Base-by-base conservation (phyloP, 2,888 invertebrate genomes). In the Drosophila seclusa region DNA sequence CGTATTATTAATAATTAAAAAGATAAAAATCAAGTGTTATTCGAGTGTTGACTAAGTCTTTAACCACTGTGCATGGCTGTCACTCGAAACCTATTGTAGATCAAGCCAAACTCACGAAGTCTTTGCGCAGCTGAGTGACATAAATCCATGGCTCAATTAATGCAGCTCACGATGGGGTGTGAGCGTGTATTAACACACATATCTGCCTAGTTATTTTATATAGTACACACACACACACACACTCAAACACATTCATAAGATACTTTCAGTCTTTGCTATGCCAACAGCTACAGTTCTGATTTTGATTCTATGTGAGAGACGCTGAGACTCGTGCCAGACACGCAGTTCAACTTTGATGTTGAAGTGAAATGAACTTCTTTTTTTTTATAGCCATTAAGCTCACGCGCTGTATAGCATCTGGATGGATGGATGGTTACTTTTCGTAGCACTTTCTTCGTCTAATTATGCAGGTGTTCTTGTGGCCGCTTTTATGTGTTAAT, bases 101-200 rank as follows among this genome's bases (percentile, higher is more conserved):
- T 73, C 70, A 78, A 73, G 77, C 77, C 78, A 79, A 77, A 68
- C 73, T 73, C 73, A 73, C 73, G 73, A 68, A 32, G 64, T 80
- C 73, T 80, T 78, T 73, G 72, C 72, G 79, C 79, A 78, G 63
- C 82, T 90, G 79, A 86, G 82, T 87, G 91, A 89, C 90, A 91
- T 85, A 90, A 89, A 87, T 91, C 81, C 83, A 83, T 83, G 83
- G 82, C 78, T 82, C 87, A 83, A 89, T 84, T 89, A 84, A 90
- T 89, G 73, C 88, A 62, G 68, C 68, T 75, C 85, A 84, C 90
- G 85, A 87, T 69, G 53, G 67, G 61, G 55, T 48, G 64, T 62
- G 62, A 34, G 45, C 24, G 59, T 31, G 18, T 57, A 36, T 57
- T 59, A 50, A 27, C 31, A 11, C 55, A 36, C 36, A 38, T 40